Conservation (phyloP, 2,113 vertebrate species). For the Eulemur macaco region DNA sequence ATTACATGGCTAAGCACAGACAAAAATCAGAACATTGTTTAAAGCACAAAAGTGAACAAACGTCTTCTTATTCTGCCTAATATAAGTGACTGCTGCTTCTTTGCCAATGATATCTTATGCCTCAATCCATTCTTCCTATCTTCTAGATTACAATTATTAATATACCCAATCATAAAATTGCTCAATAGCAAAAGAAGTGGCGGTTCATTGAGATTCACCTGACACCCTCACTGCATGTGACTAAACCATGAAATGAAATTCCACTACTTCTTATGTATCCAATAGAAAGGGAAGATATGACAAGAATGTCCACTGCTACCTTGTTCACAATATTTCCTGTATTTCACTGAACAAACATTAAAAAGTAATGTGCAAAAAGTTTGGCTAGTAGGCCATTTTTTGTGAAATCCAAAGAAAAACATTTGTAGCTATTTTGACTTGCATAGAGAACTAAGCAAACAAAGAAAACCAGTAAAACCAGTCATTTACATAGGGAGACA, state of each 20-base stretch:
- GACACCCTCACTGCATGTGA: background rate
- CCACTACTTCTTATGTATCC: background rate
- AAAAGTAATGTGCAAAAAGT: background rate
- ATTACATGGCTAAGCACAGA: background rate
- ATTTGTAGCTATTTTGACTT: background rate
- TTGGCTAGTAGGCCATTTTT: background rate
- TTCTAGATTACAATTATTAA: background rate
- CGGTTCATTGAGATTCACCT: background rate
- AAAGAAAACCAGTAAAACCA: background rate
- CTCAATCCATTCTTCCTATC: background rate
- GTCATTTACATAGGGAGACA: background rate
- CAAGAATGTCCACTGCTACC: background rate
- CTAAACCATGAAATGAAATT: background rate
- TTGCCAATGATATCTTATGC: background rate
- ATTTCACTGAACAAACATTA: background rate
- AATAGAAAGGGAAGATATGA: background rate
- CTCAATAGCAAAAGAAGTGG: background rate
- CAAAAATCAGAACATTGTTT: background rate
- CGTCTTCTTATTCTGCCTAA: background rate
- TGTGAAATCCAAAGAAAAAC: background rate
- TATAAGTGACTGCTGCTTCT: background rate
- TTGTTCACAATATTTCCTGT: background rate
- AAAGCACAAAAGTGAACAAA: background rate
- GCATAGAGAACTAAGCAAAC: background rate
- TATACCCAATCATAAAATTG: background rate